Base-by-base conservation (phyloP, 2,888 invertebrate species). In the Gryllus longicercus region DNA sequence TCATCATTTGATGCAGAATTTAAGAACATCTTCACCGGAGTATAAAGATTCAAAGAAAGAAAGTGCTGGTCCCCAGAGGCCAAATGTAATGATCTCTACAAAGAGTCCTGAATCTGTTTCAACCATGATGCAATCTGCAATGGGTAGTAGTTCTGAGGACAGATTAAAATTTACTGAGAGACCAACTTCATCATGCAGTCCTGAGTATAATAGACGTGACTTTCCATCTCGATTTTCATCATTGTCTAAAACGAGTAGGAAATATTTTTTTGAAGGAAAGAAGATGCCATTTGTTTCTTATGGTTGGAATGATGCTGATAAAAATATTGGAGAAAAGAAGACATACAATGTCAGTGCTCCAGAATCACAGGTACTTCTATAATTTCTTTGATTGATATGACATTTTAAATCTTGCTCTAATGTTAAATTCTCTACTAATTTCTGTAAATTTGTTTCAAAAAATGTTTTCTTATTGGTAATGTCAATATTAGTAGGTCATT, bases 291-390 rank as follows among this genome's bases (percentile, higher is more conserved):
- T 83, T 79, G 81, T 78, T 23, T 50, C 82, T 14, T 83, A 80
- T 80, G 83, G 82, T 2, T 83, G 82, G 82, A 83, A 82, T 76
- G 81, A 83, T 75, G 51, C 76, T 4, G 77, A 79, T 3, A 82
- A 78, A 74, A 78, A 80, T 78, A 77, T 83, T 11, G 83, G 83
- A 11, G 80, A 80, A 5, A 82, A 82, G 77, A 83, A 83, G 74
- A 83, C 83, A 18, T 82, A 81, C 63, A 83, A 83, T 78, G 78
- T 83, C 11, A 80, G 76, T 51, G 83, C 83, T 16, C 82, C 83
- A 14, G 75, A 75, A 50, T 77, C 51, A 16, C 81, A 83, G 81
- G 83, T 83, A 79, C 8, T 8, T 38, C 0, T 38, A 8, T 10
- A 8, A 38, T 21, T 38, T 8, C 5, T 38, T 5, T 38, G 8